Base-by-base conservation (phyloP, 2,888 invertebrate genomes). In the Cheilosia soror region DNA sequence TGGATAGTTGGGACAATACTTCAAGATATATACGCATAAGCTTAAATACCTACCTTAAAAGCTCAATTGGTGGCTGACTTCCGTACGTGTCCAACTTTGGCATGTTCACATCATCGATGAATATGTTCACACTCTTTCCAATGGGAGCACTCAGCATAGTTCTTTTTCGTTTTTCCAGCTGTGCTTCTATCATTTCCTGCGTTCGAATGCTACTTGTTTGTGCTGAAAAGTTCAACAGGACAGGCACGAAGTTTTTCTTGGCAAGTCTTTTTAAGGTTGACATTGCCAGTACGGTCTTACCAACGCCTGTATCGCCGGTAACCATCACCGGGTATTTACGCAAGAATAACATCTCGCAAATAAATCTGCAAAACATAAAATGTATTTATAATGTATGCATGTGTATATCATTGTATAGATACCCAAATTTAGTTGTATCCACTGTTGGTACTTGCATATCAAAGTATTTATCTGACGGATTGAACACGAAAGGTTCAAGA, bases 91-190 rank as follows among this genome's bases (percentile, higher is more conserved):
- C 97, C 89, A 95, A 93, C 90, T 95, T 95, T 0, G 98, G 98
- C 98, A 98, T 98, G 90, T 98, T 98, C 0, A 98, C 95, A 90
- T 98, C 98, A 90, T 98, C 98, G 27, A 98, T 96, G 89, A 98
- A 97, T 73, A 97, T 94, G 3, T 97, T 94, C 0, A 98, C 94
- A 79, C 95, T 95, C 91, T 97, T 97, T 11, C 96, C 97, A 37
- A 95, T 90, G 0, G 98, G 97, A 0, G 97, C 97, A 7, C 97
- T 97, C 49, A 98, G 92, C 5, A 96, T 93, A 31, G 95, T 96
- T 85, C 95, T 95, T 87, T 96, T 96, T 51, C 96, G 95, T 90
- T 96, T 97, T 89, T 98, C 98, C 86, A 98, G 91, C 87, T 97
- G 96, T 4, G 95, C 93, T 91, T 98, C 98, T 66, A 98, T 94